Conservation (phyloP, 2,797 vertebrate species). For the Morelia viridis region DNA sequence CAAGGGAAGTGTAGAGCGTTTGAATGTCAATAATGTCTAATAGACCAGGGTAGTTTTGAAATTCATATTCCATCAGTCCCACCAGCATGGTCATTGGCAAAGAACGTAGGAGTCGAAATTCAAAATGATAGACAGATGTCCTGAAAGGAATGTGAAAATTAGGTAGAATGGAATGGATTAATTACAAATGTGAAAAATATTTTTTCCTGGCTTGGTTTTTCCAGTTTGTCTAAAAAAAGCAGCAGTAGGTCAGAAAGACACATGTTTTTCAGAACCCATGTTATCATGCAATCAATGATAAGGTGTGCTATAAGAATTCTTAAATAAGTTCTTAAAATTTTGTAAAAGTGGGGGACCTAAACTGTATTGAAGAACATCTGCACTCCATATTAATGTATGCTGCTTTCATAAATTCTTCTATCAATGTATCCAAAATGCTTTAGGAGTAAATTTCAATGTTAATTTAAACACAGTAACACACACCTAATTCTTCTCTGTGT, state of each 20-base stretch:
- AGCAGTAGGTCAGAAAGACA: background rate
- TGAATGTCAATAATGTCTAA: background rate
- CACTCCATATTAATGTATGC: background rate
- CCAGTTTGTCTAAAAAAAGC: background rate
- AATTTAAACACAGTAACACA: slow-evolving; percentile 14
- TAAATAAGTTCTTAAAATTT: background rate
- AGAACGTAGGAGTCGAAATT: background rate
- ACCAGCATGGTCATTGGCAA: background rate
- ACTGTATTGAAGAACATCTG: background rate
- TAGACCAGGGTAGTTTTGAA: background rate
- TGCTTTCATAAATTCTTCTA: background rate
- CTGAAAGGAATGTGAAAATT: background rate
- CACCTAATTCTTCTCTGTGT: slow-evolving; percentile 18
- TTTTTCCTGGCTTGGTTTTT: background rate
- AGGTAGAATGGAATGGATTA: background rate
- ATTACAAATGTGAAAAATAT: too few relatives aligned
- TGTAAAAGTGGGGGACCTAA: background rate
- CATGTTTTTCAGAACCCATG: background rate
- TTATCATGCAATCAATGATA: background rate
- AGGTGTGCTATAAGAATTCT: background rate
- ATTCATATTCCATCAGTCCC: background rate
- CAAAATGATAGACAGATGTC: background rate
- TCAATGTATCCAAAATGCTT: background rate
- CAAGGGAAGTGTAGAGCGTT: background rate
- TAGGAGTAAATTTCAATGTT: background rate